These are phyloP conservation scores for Pedetes capensis DNA, from an alignment of 2,113 vertebrate species.

Conservation along the genomic window DNA sequence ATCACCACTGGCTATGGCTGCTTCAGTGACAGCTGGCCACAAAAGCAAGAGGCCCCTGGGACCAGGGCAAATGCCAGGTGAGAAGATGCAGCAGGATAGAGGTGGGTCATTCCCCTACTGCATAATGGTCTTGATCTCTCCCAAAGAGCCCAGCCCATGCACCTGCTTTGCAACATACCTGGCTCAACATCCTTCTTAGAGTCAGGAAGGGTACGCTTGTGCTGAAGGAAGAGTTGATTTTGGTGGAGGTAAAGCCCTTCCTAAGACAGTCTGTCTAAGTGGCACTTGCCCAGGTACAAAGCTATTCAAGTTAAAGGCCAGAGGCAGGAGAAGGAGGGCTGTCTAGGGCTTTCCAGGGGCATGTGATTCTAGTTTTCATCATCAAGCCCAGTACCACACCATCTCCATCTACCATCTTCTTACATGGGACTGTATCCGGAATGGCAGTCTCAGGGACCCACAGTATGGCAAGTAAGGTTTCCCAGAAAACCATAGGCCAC, in stretches of 20 bases:
- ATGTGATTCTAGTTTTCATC: neutral
- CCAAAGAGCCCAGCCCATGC: fast-evolving
- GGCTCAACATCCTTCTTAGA: neutral
- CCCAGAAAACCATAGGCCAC: neutral
- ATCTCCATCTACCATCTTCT: neutral
- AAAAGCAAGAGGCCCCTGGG: neutral
- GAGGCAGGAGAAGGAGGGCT: neutral
- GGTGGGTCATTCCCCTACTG: neutral
- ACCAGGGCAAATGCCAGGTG: neutral
- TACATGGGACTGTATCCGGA: neutral
- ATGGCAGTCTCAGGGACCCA: neutral
- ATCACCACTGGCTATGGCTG: neutral
- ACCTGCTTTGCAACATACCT: neutral
- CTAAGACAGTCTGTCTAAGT: neutral
- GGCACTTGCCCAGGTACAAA: neutral
- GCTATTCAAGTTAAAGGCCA: neutral
- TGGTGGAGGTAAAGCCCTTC: neutral
- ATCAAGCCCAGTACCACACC: neutral
- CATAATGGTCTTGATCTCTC: fast-evolving
- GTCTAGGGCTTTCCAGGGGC: neutral
- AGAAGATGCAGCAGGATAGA: neutral
- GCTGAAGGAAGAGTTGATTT: neutral
- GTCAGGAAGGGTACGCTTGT: neutral
- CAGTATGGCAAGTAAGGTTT: neutral
- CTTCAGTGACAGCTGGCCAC: neutral